Conservation (phyloP, 2,888 invertebrate species). For the Tenthredo distinguenda region DNA sequence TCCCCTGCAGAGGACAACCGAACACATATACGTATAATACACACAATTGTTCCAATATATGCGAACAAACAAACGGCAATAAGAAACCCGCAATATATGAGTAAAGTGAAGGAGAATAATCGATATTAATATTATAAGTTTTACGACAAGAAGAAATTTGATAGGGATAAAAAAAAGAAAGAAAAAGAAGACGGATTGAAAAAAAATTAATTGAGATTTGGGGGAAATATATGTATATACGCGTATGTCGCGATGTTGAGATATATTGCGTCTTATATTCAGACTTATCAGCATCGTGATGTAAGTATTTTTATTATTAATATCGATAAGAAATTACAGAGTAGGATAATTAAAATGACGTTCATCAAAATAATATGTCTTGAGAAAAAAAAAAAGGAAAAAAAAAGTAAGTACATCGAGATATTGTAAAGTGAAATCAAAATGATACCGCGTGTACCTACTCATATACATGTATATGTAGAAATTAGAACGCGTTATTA, state of each 20-base stretch:
- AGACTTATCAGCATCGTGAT: neutral
- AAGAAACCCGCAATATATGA: neutral
- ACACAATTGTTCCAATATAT: neutral
- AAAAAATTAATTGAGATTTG: neutral
- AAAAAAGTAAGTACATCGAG: neutral
- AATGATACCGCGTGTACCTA: neutral
- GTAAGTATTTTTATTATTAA: neutral
- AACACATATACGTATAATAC: neutral
- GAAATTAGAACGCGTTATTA: constrained; percentile 4
- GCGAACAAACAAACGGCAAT: neutral
- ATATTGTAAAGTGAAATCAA: neutral
- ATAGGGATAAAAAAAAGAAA: neutral
- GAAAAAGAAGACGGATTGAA: neutral
- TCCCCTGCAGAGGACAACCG: constrained; percentile 6
- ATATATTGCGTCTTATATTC: constrained; percentile 12
- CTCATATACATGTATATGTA: neutral
- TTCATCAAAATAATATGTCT: neutral
- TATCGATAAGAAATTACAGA: neutral
- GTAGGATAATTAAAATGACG: constrained; percentile 15
- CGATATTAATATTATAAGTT: neutral
- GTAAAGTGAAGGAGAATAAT: neutral
- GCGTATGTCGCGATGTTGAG: neutral
- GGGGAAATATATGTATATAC: neutral
- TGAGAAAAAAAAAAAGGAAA: neutral
- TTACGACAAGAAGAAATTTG: neutral